A percentile compares a stretch with the other conserved stretches of the same genome.
Conservation (phyloP, 2,888 invertebrate genomes). For the Antitype chi region DNA sequence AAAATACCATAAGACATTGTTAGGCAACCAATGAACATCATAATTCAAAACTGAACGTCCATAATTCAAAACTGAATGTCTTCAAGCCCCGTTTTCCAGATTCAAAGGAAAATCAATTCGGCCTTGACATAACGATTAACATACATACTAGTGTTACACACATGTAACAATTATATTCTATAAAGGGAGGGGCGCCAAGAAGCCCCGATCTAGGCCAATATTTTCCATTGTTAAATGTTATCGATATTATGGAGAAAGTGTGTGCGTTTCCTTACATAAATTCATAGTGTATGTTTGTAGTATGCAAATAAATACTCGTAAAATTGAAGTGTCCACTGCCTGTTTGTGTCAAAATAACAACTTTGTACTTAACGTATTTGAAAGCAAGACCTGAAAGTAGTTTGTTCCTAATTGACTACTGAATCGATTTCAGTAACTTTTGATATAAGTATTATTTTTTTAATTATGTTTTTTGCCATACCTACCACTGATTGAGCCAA, state of each 20-base stretch:
- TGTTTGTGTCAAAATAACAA: too few species aligned
- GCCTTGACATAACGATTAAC: conserved; percentile 38
- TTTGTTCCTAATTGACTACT: too few species aligned
- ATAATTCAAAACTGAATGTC: neutral
- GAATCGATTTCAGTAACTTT: too few species aligned
- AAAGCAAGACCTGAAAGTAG: too few species aligned
- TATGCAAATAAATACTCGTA: too few species aligned
- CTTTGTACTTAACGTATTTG: too few species aligned
- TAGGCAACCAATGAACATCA: neutral
- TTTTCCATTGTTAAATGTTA: conserved; percentile 1
- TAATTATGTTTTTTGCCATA: too few species aligned
- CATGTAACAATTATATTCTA: conserved; percentile 9
- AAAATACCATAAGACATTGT: neutral
- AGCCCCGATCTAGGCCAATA: conserved; percentile 41
- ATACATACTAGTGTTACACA: conserved; percentile 9
- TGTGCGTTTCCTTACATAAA: neutral
- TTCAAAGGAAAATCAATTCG: conserved; percentile 32
- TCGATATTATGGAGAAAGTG: neutral
- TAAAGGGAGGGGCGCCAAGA: conserved; percentile 8
- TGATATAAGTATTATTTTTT: too few species aligned
- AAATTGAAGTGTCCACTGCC: too few species aligned
- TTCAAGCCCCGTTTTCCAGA: neutral
- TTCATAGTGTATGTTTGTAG: neutral
- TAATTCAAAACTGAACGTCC: too few species aligned
- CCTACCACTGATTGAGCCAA: too few species aligned